A percentile compares a stretch with the other conserved stretches of the same genome.
These are phyloP conservation scores for Tetrao urogallus DNA, from an alignment of 2,113 vertebrate genomes.

Conservation along the genomic window DNA sequence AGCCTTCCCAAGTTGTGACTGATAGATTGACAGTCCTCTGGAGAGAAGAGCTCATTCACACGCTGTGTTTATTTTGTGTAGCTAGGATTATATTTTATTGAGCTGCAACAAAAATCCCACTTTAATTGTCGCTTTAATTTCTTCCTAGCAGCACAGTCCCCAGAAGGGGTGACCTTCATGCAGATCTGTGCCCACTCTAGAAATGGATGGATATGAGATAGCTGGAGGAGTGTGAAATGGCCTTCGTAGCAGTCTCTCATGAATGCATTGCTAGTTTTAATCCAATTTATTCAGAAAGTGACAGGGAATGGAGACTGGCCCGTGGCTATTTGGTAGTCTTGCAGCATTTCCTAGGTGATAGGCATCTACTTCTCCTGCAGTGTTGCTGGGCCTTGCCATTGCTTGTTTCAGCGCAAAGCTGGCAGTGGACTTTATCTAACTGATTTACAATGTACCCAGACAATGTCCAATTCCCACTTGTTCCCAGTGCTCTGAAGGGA, in stretches of 20 bases:
- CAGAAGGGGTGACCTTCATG: slow-evolving; percentile 29
- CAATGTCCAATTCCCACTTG: background rate
- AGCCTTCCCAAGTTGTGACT: slow-evolving; percentile 37
- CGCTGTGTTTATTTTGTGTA: slow-evolving; percentile 37
- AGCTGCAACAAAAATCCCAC: background rate
- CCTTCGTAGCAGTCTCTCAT: background rate
- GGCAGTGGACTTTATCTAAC: background rate
- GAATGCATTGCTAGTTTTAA: slow-evolving; percentile 12
- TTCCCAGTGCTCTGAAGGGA: background rate
- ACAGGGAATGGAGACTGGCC: background rate
- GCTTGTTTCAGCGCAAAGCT: background rate
- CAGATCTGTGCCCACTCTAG: background rate
- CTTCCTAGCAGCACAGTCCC: background rate
- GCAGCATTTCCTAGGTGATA: background rate
- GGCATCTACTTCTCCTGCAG: background rate
- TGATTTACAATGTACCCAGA: background rate
- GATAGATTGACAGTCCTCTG: slow-evolving; percentile 15
- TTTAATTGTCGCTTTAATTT: slow-evolving; percentile 51
- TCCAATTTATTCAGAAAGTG: slow-evolving; percentile 6
- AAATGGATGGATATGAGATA: slow-evolving; percentile 6
- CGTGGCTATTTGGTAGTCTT: background rate
- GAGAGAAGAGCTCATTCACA: background rate
- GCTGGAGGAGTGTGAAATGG: background rate
- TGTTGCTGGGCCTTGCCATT: background rate
- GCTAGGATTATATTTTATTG: slow-evolving; percentile 5